Percentiles rank a stretch among this genome's conserved stretches.
These are phyloP conservation scores for Drosophila eohydei DNA, from an alignment of 2,888 invertebrate genomes.

Conservation along the genomic window DNA sequence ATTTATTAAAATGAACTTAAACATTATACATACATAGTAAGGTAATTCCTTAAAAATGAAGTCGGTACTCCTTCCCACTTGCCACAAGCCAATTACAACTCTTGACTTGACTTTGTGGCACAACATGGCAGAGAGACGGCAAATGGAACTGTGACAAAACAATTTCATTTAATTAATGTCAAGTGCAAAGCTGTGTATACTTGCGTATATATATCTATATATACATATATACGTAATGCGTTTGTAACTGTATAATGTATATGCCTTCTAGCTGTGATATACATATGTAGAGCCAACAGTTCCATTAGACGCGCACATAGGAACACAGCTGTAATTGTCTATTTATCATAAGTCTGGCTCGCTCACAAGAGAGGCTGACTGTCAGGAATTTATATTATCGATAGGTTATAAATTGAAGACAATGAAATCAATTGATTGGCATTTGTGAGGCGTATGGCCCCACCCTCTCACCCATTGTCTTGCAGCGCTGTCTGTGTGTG, in stretches of 20 bases:
- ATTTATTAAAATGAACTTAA: background rate
- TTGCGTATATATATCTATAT: background rate
- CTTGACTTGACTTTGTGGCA: conserved; percentile 10
- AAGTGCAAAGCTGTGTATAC: conserved; percentile 64
- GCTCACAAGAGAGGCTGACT: conserved; percentile 22
- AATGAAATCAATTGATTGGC: conserved; percentile 80
- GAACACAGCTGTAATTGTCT: conserved; percentile 35
- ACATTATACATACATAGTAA: background rate
- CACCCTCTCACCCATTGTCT: conserved; percentile 1
- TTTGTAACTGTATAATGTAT: conserved; percentile 29
- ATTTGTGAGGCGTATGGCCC: conserved; percentile 51
- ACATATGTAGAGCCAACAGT: conserved; percentile 48
- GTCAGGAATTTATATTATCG: conserved; percentile 75
- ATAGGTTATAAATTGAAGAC: conserved; percentile 79
- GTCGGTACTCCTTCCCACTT: background rate
- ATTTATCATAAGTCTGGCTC: conserved; percentile 43
- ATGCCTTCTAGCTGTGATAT: conserved; percentile 23
- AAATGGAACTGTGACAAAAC: conserved; percentile 68
- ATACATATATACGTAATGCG: background rate
- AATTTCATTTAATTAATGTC: conserved; percentile 76
- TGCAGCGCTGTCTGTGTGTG: conserved; percentile 14
- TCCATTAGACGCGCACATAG: conserved; percentile 28
- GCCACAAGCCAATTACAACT: conserved; percentile 5
- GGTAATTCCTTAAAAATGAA: background rate
- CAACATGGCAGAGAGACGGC: conserved; percentile 13